Evolutionary conservation across 2,797 vertebrate genomes (phyloP).

Genomic region (Botia almorhae): DNA sequence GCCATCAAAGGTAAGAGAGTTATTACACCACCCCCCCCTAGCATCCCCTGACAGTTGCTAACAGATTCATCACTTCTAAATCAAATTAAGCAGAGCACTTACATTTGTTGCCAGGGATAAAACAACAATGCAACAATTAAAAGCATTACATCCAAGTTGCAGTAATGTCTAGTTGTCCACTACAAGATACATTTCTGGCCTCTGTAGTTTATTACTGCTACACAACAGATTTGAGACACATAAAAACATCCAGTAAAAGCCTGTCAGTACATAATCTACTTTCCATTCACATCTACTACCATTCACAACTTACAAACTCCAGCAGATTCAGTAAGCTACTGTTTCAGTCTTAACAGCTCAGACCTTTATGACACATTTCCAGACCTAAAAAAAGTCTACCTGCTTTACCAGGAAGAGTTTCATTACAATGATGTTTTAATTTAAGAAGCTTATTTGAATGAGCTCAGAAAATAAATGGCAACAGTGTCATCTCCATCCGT

Average conservation of each 20-base stretch:
- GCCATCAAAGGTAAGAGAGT: conserved; percentile 26
- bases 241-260: background rate
- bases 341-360: background rate
- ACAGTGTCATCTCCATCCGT: conserved; percentile 23
- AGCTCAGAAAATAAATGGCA: background rate
- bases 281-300: background rate
- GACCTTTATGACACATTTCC: background rate
- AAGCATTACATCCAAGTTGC: background rate
- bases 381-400: background rate
- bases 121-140: background rate
- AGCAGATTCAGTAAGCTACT: background rate
- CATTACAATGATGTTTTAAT: background rate
- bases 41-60: background rate
- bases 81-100: background rate
- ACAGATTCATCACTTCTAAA: background rate
- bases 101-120: background rate
- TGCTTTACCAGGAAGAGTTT: background rate
- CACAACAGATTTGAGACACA: background rate
- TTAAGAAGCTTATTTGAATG: background rate
- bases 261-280: background rate
- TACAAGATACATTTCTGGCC: background rate
- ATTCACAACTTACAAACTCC: background rate
- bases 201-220: background rate
- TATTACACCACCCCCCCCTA: background rate
- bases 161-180: background rate